phyloP scores from a whole-genome alignment of 2,113 vertebrate species.

The Antennarius striatus region DNA sequence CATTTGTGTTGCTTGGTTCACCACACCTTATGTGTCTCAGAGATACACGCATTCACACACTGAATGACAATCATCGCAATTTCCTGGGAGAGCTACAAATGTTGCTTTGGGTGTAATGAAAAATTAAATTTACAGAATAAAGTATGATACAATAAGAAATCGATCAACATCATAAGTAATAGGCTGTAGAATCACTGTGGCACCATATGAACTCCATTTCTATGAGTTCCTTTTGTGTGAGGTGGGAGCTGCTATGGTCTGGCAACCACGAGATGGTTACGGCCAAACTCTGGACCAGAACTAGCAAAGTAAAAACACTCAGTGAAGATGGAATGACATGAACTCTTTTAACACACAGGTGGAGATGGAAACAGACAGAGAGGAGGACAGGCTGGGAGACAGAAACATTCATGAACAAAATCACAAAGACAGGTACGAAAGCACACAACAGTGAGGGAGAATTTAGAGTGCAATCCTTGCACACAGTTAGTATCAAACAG shows the following conservation, averaged over 20 bases:
- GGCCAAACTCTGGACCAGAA: slow-evolving; percentile 7
- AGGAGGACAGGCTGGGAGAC: slow-evolving; percentile 35
- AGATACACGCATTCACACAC: neutral
- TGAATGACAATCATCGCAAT: neutral
- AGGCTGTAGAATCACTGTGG: neutral
- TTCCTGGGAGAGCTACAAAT: neutral
- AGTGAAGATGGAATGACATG: slow-evolving; percentile 27
- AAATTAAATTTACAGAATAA: neutral
- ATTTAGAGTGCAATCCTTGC: neutral
- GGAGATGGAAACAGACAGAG: slow-evolving; percentile 31
- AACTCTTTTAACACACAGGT: slow-evolving; percentile 39
- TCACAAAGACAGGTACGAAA: slow-evolving; percentile 31
- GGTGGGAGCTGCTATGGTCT: slow-evolving; percentile 28
- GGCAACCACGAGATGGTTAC: slow-evolving; percentile 11
- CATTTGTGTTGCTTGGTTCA: neutral
- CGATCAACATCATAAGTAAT: neutral
- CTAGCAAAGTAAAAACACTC: slow-evolving; percentile 26
- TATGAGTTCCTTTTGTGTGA: neutral
- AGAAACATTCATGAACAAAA: slow-evolving; percentile 39
- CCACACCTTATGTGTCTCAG: neutral
- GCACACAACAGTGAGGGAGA: neutral
- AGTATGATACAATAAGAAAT: neutral
- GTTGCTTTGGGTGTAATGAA: slow-evolving; percentile 7
- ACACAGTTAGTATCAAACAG: slow-evolving; percentile 20
- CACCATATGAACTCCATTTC: slow-evolving; percentile 1